phyloP scores from a whole-genome alignment of 2,888 invertebrate species.

The Agrotis ipsilon region DNA sequence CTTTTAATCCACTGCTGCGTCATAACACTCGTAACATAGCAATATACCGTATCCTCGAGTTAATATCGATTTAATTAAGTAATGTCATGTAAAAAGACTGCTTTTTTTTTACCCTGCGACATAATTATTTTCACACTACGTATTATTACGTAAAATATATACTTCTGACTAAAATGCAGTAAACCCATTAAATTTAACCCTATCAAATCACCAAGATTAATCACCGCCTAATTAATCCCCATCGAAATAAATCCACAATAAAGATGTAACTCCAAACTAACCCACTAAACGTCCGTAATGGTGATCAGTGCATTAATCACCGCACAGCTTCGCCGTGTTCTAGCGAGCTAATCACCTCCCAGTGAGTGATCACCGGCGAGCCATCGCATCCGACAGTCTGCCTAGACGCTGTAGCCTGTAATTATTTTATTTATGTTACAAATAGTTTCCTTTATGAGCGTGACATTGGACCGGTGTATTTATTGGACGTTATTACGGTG shows the following conservation, averaged over 20 bases:
- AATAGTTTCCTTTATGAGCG: constrained; percentile 82
- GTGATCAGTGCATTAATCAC: constrained; percentile 61
- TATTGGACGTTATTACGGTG: constrained; percentile 54
- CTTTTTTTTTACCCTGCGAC: no score
- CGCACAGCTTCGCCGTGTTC: constrained; percentile 42
- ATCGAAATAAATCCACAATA: constrained; percentile 25
- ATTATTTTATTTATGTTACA: constrained; percentile 88
- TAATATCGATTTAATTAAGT: no score
- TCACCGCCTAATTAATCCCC: constrained; percentile 14
- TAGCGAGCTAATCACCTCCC: constrained; percentile 47
- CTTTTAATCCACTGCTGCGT: no score
- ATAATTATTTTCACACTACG: no score
- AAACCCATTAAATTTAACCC: neutral
- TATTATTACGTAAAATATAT: no score
- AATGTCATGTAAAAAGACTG: no score
- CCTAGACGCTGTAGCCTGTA: constrained; percentile 77
- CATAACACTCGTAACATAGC: no score
- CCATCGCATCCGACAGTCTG: constrained; percentile 76
- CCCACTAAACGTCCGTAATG: constrained; percentile 49
- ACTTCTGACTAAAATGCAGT: neutral
- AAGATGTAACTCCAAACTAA: constrained; percentile 41
- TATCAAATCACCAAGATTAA: constrained; percentile 10
- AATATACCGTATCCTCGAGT: no score
- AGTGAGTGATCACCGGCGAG: constrained; percentile 78
- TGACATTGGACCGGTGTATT: constrained; percentile 72